phyloP scores from a whole-genome alignment of 2,797 vertebrate species.

The Smutsia temminckii region DNA sequence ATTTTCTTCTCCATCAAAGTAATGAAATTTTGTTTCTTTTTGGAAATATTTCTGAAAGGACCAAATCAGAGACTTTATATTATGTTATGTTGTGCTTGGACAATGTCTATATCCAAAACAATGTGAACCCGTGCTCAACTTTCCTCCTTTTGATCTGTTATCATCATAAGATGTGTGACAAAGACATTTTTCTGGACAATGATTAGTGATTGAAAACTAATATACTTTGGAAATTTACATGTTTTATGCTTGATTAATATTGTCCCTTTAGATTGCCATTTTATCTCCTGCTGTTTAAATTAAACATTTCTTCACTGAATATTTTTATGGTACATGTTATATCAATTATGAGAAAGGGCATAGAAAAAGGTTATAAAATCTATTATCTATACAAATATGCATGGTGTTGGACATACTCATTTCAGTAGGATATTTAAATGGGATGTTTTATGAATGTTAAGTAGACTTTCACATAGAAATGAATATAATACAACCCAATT shows the following conservation, averaged over 20 bases:
- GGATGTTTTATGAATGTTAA: conserved; percentile 54
- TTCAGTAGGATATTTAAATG: conserved; percentile 52
- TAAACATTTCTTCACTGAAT: conserved; percentile 59
- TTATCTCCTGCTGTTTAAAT: conserved; percentile 56
- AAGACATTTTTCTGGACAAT: conserved; percentile 30
- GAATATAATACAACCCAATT: neutral
- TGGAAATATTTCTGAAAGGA: conserved; percentile 32
- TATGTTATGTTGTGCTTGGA: neutral
- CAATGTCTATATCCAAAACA: neutral
- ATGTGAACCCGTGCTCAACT: neutral
- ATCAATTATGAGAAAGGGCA: conserved; percentile 30
- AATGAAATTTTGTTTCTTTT: conserved; percentile 42
- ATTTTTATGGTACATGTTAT: conserved; percentile 53
- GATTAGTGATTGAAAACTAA: conserved; percentile 31
- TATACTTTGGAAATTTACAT: neutral
- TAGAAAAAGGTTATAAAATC: conserved; percentile 43
- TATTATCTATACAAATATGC: conserved; percentile 50
- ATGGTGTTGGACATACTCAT: neutral
- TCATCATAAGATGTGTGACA: neutral
- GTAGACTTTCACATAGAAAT: conserved; percentile 39
- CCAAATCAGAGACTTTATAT: neutral
- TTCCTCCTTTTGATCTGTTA: neutral
- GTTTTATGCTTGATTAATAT: conserved; percentile 31
- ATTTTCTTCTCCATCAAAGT: neutral
- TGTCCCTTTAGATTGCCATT: conserved; percentile 24